These are phyloP conservation scores for Ammospiza caudacuta DNA, from an alignment of 2,113 vertebrate species.

Conservation along the genomic window DNA sequence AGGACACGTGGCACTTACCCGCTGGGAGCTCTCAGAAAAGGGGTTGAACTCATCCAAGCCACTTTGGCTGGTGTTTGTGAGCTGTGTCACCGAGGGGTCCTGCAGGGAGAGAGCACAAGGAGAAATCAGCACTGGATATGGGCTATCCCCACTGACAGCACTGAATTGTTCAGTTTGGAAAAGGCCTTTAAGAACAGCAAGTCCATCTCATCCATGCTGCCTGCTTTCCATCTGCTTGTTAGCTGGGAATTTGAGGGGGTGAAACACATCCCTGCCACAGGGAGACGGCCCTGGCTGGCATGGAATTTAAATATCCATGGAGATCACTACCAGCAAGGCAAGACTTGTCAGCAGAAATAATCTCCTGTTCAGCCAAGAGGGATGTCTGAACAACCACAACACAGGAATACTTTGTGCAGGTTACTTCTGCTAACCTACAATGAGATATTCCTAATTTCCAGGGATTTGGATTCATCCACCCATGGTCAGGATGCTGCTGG, in stretches of 20 bases:
- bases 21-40: slow-evolving; percentile 80
- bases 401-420: not conserved
- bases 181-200: not conserved
- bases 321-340: not conserved
- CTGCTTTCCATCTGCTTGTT: not conserved
- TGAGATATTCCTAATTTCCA: not conserved
- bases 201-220: not conserved
- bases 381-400: not conserved
- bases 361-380: not conserved
- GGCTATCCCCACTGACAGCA: not conserved
- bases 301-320: not conserved
- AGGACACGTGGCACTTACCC: slow-evolving; percentile 61
- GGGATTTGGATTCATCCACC: not conserved
- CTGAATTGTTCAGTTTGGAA: not conserved
- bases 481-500: accelerated
- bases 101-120: slow-evolving; percentile 47
- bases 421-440: not conserved
- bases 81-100: slow-evolving; percentile 92
- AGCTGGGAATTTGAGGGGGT: not conserved
- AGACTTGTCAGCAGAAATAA: not conserved
- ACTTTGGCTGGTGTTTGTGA: slow-evolving; percentile 74
- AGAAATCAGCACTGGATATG: not conserved
- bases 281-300: too few relatives aligned
- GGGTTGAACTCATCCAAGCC: slow-evolving; percentile 87
- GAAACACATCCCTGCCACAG: not conserved